Percentiles rank a stretch among this genome's conserved stretches.
Conservation (phyloP, 2,113 vertebrate species). For the Sebastes schlegelii region DNA sequence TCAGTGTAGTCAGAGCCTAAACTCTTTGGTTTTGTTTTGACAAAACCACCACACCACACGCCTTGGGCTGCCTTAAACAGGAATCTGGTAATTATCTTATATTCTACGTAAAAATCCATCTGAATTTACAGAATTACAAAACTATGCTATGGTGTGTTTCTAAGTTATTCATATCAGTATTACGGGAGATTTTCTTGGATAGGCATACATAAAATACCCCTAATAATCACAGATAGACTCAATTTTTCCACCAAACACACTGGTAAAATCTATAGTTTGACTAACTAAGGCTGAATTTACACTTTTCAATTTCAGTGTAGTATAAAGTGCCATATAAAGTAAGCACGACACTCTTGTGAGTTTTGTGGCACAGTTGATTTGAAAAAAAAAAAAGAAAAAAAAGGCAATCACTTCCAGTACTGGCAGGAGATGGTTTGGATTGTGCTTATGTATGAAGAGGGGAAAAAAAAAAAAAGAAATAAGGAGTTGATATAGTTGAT, state of each 20-base stretch:
- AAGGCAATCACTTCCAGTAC: conserved; percentile 88
- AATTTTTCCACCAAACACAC: conserved; percentile 40
- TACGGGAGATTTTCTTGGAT: conserved; percentile 1
- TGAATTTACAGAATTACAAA: conserved; percentile 38
- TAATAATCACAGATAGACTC: conserved; percentile 37
- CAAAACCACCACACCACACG: conserved; percentile 37
- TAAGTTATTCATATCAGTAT: conserved; percentile 9
- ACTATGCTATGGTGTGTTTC: conserved; percentile 21
- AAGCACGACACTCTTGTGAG: conserved; percentile 80
- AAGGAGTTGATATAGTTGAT: conserved; percentile 70
- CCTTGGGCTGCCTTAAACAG: conserved; percentile 6
- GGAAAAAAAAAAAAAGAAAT: conserved; percentile 76
- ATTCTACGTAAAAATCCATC: conserved; percentile 25
- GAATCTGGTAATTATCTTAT: background rate
- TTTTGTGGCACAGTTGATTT: conserved; percentile 85
- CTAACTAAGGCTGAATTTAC: conserved; percentile 71
- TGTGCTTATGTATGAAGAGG: conserved; percentile 79
- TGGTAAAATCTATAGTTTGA: conserved; percentile 30
- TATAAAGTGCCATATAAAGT: conserved; percentile 81
- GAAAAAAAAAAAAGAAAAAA: conserved; percentile 68
- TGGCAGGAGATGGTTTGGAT: conserved; percentile 82
- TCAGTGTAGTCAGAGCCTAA: conserved; percentile 22
- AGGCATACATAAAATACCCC: conserved; percentile 28
- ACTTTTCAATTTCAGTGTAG: conserved; percentile 69
- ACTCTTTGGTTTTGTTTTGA: conserved; percentile 47